Conservation (phyloP, 2,113 vertebrate species). For the Lathamus discolor region DNA sequence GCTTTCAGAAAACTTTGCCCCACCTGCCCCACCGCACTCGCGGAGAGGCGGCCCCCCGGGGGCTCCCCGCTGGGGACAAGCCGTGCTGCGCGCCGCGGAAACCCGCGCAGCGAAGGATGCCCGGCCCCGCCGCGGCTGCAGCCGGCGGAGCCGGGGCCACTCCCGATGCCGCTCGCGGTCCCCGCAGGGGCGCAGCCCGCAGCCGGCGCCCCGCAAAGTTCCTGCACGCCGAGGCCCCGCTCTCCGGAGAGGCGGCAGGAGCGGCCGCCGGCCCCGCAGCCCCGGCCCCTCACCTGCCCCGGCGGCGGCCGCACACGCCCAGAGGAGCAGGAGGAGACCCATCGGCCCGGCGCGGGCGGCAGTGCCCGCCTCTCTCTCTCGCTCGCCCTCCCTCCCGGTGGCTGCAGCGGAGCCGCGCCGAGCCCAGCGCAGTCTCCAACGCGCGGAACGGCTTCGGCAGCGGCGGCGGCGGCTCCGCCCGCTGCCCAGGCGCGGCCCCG, state of each 20-base stretch:
- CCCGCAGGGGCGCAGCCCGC: not conserved
- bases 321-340: conserved; percentile 80
- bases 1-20: not conserved
- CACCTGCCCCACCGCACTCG: not conserved
- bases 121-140: not conserved
- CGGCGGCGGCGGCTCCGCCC: too few species aligned
- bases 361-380: not conserved
- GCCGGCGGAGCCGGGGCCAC: not conserved
- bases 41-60: not conserved
- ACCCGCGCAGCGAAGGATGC: not conserved
- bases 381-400: not conserved
- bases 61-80: not conserved
- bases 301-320: conserved; percentile 76
- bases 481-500: too few species aligned
- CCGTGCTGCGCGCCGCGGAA: not conserved
- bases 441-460: too few species aligned
- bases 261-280: not conserved
- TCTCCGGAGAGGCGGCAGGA: not conserved
- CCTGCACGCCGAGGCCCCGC: conserved; percentile 36
- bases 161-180: not conserved
- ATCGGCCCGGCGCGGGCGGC: conserved; percentile 63
- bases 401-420: not conserved
- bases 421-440: too few species aligned
- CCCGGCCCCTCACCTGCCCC: conserved; percentile 78
- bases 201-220: not conserved